Base-by-base conservation (phyloP, 2,888 invertebrate genomes). In the Arge pagana region DNA sequence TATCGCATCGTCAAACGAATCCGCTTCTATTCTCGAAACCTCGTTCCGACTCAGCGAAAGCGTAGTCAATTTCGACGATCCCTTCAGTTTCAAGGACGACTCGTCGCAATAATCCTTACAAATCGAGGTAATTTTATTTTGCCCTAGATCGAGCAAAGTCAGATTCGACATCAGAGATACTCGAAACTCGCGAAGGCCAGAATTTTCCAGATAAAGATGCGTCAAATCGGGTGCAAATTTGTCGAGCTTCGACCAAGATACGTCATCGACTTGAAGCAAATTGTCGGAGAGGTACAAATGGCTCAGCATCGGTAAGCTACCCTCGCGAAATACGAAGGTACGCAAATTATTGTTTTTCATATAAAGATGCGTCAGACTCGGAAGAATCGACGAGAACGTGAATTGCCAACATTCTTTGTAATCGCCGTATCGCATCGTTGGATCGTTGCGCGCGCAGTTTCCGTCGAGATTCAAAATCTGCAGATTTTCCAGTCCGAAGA, bases 271-370 rank as follows among this genome's bases (percentile, higher is more conserved):
- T 11, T 33, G 10, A 6, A 21, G 13, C n/a, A n/a, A n/a, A 43
- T 71, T 70, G 53, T 67, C 66, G 2, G 68, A 68, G 4, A 70
- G 51, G 16, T 67, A 70, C 0, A 71, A 56, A 48, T 70, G 65
- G 1, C 63, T 67, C n/a, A 71, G 43, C 19, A 48, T 31, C 4
- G 71, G 71, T 40, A 71, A 66, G 7, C 31, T 54, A 13, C 48
- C 41, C n/a, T n/a, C n/a, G 5, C 65, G 64, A 35, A 67, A 57
- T 18, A 55, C 59, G 10, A 68, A 42, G 11, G 52, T 50, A 13
- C 57, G 48, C 0, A 70, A 21, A 6, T 53, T 53, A 50, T 69
- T 68, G 16, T 63, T 60, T 1, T 69, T 61, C 0, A 71, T 41
- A 40, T 68, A 68, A 2, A 71, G 57, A 43, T 67, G 61, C 13